Conservation (phyloP, 2,797 vertebrate genomes). For the Ctenopoma kingsleyae region DNA sequence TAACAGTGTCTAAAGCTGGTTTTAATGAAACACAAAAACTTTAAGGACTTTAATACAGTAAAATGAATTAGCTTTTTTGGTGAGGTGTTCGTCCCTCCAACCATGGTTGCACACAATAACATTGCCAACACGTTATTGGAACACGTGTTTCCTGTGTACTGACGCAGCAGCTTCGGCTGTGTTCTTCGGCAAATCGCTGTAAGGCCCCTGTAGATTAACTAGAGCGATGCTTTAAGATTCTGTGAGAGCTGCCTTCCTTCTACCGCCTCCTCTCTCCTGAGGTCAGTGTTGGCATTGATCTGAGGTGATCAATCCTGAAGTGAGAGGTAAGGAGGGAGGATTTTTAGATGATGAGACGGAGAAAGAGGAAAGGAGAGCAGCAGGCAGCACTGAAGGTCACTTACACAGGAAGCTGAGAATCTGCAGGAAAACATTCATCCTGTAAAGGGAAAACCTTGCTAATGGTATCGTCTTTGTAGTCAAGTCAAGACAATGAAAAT, state of each 20-base stretch:
- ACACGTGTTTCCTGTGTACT: background rate
- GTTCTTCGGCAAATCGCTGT: conserved; percentile 18
- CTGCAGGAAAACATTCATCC: background rate
- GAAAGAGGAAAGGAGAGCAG: conserved; percentile 1
- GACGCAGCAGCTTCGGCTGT: conserved; percentile 20
- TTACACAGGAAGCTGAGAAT: conserved; percentile 20
- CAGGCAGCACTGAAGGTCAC: conserved; percentile 59
- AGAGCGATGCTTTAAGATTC: conserved; percentile 58
- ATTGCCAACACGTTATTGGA: background rate
- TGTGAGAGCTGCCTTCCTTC: conserved; percentile 52
- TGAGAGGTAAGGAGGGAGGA: conserved; percentile 53
- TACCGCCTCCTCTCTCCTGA: conserved; percentile 51
- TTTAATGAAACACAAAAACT: background rate
- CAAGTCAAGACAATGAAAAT: conserved; percentile 21
- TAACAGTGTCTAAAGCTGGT: background rate
- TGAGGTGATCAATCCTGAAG: conserved; percentile 77
- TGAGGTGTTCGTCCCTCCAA: background rate
- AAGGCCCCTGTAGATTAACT: conserved; percentile 50
- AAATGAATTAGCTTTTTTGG: background rate
- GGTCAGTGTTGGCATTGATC: conserved; percentile 57
- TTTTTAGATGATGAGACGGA: conserved; percentile 25
- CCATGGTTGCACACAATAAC: background rate
- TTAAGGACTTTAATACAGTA: background rate
- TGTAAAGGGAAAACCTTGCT: conserved; percentile 23
- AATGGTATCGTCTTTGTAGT: conserved; percentile 19